A percentile compares a stretch with the other conserved stretches of the same genome.
Conservation (phyloP, 2,797 vertebrate genomes). For the Lutjanus argentimaculatus region DNA sequence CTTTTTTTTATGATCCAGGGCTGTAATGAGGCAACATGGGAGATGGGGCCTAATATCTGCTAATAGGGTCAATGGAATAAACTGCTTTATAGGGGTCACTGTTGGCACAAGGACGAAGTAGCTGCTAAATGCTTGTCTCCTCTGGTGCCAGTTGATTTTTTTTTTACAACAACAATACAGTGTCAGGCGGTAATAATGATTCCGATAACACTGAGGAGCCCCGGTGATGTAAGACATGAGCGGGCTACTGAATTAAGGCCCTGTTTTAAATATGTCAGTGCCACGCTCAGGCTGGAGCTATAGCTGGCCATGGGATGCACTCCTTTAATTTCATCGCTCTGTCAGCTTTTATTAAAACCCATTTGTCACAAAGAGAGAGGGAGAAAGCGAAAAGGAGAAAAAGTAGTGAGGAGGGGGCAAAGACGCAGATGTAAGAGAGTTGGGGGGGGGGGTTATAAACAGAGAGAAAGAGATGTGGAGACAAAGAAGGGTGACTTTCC, state of each 20-base stretch:
- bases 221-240: constrained; percentile 80
- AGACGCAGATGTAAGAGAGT: constrained; percentile 47
- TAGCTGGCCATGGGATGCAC: constrained; percentile 83
- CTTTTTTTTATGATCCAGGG: constrained; percentile 67
- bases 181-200: constrained; percentile 76
- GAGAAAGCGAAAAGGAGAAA: constrained; percentile 55
- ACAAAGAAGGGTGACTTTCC: constrained; percentile 69
- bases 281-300: constrained; percentile 76
- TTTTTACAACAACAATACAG: constrained; percentile 68
- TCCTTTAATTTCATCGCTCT: constrained; percentile 89
- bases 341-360: constrained; percentile 90
- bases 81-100: constrained; percentile 76
- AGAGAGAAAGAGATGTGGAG: constrained; percentile 55
- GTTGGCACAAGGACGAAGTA: constrained; percentile 75
- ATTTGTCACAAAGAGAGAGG: constrained; percentile 84
- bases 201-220: constrained; percentile 71
- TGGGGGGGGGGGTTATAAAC: constrained; percentile 39
- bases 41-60: constrained; percentile 81
- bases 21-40: constrained; percentile 83
- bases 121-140: constrained; percentile 66
- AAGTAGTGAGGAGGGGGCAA: constrained; percentile 29
- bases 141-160: constrained; percentile 60
- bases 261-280: constrained; percentile 86
- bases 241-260: constrained; percentile 79
- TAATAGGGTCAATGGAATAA: constrained; percentile 84